Evolutionary conservation across 2,113 vertebrate species (phyloP).

Genomic region (Caranx ignobilis): DNA sequence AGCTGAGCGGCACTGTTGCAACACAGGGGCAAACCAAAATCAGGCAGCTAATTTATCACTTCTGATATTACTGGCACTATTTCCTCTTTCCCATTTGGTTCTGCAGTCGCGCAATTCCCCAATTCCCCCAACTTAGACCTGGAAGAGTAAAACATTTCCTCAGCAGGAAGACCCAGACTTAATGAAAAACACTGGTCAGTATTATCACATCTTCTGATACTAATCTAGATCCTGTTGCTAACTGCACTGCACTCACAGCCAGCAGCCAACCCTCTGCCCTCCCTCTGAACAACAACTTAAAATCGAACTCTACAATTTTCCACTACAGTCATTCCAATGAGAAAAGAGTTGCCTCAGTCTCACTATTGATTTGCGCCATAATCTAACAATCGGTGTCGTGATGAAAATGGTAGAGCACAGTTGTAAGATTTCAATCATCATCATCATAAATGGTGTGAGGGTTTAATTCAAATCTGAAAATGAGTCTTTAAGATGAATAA

Average conservation of each 20-base stretch:
- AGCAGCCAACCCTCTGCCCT: not conserved
- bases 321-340: no score
- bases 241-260: not conserved
- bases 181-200: slow-evolving; percentile 4
- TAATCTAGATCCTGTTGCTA: not conserved
- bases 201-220: not conserved
- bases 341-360: no score
- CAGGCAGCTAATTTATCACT: slow-evolving; percentile 24
- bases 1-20: not conserved
- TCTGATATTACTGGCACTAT: not conserved
- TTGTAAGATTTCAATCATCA: no score
- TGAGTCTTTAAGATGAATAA: not conserved
- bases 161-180: slow-evolving; percentile 3
- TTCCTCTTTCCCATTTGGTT: slow-evolving; percentile 14
- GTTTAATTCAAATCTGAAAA: slow-evolving; percentile 1
- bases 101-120: not conserved
- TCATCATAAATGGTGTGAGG: no score
- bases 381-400: not conserved
- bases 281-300: not conserved
- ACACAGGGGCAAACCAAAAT: slow-evolving; percentile 17
- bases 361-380: not conserved
- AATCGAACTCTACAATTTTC: not conserved
- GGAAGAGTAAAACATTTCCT: not conserved
- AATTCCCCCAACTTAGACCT: not conserved
- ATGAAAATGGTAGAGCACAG: not conserved